Evolutionary conservation across 2,888 invertebrate species (phyloP).

Genomic region (Napeogenes sylphis): DNA sequence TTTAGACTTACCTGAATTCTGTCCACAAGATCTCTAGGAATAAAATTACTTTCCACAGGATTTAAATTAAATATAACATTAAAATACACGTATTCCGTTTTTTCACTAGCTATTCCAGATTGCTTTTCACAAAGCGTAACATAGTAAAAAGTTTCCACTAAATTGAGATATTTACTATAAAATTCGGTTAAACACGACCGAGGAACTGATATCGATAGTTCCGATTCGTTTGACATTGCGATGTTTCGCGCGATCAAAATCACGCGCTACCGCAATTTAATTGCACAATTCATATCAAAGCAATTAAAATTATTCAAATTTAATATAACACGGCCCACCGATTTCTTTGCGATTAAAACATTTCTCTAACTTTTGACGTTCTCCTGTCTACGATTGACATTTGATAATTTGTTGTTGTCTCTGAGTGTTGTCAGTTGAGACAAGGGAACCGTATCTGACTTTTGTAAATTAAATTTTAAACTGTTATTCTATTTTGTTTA

Average conservation of each 20-base stretch:
- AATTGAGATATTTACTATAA: slow-evolving; percentile 66
- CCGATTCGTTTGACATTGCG: slow-evolving; percentile 67
- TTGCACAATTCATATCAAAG: slow-evolving; percentile 65
- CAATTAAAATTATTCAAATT: slow-evolving; percentile 37
- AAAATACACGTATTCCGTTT: slow-evolving; percentile 63
- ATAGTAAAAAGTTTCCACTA: slow-evolving; percentile 74
- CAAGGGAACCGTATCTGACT: too few species aligned
- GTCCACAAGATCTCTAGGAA: slow-evolving; percentile 59
- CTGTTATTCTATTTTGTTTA: too few species aligned
- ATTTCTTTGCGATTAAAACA: slow-evolving; percentile 9
- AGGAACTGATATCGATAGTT: slow-evolving; percentile 64
- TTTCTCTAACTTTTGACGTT: slow-evolving; percentile 31
- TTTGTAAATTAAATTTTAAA: too few species aligned
- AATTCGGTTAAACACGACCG: slow-evolving; percentile 65
- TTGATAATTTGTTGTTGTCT: background rate
- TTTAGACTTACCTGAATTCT: slow-evolving; percentile 64
- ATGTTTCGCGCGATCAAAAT: slow-evolving; percentile 41
- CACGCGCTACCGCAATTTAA: slow-evolving; percentile 49
- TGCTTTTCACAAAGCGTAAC: slow-evolving; percentile 68
- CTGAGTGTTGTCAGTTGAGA: too few species aligned
- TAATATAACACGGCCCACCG: slow-evolving; percentile 30
- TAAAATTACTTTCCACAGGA: slow-evolving; percentile 63
- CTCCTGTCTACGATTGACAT: slow-evolving; percentile 1
- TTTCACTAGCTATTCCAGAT: slow-evolving; percentile 52
- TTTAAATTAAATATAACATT: slow-evolving; percentile 66